Conservation (phyloP, 2,113 vertebrate genomes). For the Pungitius pungitius region DNA sequence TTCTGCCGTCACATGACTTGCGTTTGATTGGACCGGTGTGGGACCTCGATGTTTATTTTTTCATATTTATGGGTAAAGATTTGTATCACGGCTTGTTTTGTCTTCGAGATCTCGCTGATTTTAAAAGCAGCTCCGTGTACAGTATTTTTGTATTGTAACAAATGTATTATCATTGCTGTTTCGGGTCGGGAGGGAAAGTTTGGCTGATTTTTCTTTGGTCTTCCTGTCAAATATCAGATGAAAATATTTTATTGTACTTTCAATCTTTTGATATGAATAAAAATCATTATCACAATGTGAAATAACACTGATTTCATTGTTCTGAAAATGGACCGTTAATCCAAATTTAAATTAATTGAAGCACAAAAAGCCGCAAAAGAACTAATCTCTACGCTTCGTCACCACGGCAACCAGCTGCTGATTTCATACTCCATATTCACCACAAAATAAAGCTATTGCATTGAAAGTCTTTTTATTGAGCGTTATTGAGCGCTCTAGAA, state of each 20-base stretch:
- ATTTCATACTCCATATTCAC: too few relatives aligned
- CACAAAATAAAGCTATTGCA: too few relatives aligned
- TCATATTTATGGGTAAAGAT: slow-evolving; percentile 53
- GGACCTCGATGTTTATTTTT: slow-evolving; percentile 48
- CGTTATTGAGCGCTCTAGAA: too few relatives aligned
- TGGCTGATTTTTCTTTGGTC: slow-evolving; percentile 52
- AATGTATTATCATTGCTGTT: slow-evolving; percentile 46
- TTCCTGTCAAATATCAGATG: slow-evolving; percentile 70
- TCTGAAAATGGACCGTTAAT: too few relatives aligned
- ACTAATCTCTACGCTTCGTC: too few relatives aligned
- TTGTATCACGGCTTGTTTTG: slow-evolving; percentile 15
- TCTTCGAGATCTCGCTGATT: slow-evolving; percentile 45
- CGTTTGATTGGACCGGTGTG: slow-evolving; percentile 7
- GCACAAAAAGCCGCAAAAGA: too few relatives aligned
- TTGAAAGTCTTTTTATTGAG: too few relatives aligned
- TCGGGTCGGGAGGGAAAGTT: slow-evolving; percentile 11
- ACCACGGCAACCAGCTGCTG: too few relatives aligned
- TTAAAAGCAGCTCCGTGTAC: slow-evolving; percentile 74
- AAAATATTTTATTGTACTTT: slow-evolving; percentile 76
- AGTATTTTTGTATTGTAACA: slow-evolving; percentile 83
- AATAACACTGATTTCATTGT: too few relatives aligned
- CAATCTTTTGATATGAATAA: slow-evolving; percentile 75
- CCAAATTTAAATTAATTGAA: too few relatives aligned
- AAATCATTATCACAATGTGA: slow-evolving; percentile 33
- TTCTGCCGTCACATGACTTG: slow-evolving; percentile 16